Percentiles rank a stretch among this genome's conserved stretches.
phyloP scores from a whole-genome alignment of 2,797 vertebrate species.

The Megalops cyprinoides region DNA sequence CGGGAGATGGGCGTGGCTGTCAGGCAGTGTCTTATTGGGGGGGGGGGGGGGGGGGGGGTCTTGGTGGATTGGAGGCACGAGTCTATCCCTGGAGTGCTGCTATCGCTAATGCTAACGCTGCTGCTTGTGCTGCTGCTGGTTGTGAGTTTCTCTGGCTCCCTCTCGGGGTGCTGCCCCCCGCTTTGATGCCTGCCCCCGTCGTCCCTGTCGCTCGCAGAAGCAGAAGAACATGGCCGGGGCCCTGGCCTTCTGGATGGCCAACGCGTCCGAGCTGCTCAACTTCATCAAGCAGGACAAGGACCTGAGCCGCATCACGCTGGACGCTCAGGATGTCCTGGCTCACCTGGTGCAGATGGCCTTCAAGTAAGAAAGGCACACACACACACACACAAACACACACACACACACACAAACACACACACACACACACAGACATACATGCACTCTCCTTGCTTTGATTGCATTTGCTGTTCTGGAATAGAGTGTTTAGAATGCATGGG shows the following conservation, averaged over 20 bases:
- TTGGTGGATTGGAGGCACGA: slow-evolving; percentile 65
- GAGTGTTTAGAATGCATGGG: too few relatives aligned
- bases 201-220: slow-evolving; percentile 77
- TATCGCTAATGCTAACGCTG: slow-evolving; percentile 41
- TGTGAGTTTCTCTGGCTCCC: slow-evolving; percentile 44
- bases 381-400: neutral
- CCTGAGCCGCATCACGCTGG: slow-evolving; percentile 89
- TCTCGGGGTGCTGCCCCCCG: slow-evolving; percentile 21
- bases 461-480: too few relatives aligned
- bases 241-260: slow-evolving; percentile 99
- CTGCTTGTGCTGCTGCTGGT: slow-evolving; percentile 70
- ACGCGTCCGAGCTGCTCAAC: slow-evolving; percentile 96
- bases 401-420: neutral
- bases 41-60: slow-evolving; percentile 77
- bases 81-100: slow-evolving; percentile 77
- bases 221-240: slow-evolving; percentile 98
- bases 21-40: slow-evolving; percentile 72
- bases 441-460: too few relatives aligned
- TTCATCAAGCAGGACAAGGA: slow-evolving; percentile 97
- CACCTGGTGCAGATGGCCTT: slow-evolving; percentile 98
- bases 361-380: slow-evolving; percentile 79
- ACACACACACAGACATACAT: too few relatives aligned
- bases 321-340: slow-evolving; percentile 94
- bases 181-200: slow-evolving; percentile 33
- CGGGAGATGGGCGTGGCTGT: neutral